phyloP scores from a whole-genome alignment of 2,113 vertebrate species.

The Meleagris gallopavo region DNA sequence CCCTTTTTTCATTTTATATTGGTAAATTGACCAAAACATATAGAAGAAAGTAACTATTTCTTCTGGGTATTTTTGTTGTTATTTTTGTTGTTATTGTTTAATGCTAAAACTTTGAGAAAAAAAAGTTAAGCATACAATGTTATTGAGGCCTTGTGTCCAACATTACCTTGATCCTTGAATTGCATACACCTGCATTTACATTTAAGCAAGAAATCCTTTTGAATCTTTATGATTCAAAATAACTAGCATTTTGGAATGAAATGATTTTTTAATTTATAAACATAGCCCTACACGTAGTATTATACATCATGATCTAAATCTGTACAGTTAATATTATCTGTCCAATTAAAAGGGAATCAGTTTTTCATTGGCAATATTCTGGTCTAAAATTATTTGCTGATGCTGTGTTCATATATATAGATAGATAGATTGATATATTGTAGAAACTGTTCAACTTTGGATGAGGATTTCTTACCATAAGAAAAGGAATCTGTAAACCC shows the following conservation, averaged over 20 bases:
- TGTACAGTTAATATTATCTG: background rate
- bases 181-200: background rate
- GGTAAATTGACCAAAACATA: background rate
- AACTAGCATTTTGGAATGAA: background rate
- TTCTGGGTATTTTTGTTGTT: background rate
- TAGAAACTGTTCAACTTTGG: background rate
- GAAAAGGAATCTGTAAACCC: background rate
- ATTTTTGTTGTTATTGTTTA: background rate
- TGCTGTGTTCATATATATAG: rapidly evolving
- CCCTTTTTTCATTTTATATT: background rate
- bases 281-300: background rate
- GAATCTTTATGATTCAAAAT: background rate
- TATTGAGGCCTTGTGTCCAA: background rate
- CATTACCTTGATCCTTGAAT: background rate
- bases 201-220: background rate
- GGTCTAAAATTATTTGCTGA: background rate
- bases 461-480: background rate
- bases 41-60: background rate
- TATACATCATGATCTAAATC: background rate
- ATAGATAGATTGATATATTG: background rate
- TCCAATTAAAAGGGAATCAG: background rate
- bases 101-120: background rate
- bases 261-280: background rate
- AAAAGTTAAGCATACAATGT: background rate
- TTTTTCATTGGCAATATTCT: background rate